Base-by-base conservation (phyloP, 2,888 invertebrate genomes). In the Lordiphosa fenestrarum region DNA sequence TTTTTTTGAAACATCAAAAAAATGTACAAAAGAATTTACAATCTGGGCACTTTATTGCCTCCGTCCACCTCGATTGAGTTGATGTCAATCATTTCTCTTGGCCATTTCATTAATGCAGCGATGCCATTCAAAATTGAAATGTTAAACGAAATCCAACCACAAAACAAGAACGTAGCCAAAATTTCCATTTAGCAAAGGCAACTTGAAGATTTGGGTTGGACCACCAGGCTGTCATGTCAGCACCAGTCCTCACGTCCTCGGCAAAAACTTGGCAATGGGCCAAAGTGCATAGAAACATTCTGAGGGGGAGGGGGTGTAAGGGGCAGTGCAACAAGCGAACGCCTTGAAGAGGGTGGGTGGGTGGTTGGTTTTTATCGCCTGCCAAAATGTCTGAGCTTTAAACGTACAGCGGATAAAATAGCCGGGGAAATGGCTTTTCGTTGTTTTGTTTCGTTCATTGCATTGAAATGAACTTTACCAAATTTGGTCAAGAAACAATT, bases 361-460 rank as follows among this genome's bases (percentile, higher is more conserved):
- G 66, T 58, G 66, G 57, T 59, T 82, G 62, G 71, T 41, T 71
- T 73, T 77, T 58, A 63, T 77, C 66, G 62, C 80, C 50, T 67
- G 62, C 68, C 68, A 66, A 71, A 72, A 64, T 76, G 84, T 64
- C 71, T 61, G 71, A 62, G 77, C 66, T 61, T 63, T 73, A 62
- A 66, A 69, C 61, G 54, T 61, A 60, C 68, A 66, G 52, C 71
- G 71, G 59, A 66, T 60, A 23, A 47, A 64, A 55, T 62, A 38
- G 44, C 55, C 44, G 33, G 33, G 33, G 40, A 77, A 73, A 74
- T 73, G 77, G 59, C 44, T 60, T 78, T 78, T 53, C 49, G 46
- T 51, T 58, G 40, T 62, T 25, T 25, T 73, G 78, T 71, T 81
- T 30, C 30, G 65, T 73, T 78, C 69, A 76, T 83, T 83, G 80